These are phyloP conservation scores for Ormyrus nitidulus DNA, from an alignment of 2,888 invertebrate genomes.

Conservation along the genomic window DNA sequence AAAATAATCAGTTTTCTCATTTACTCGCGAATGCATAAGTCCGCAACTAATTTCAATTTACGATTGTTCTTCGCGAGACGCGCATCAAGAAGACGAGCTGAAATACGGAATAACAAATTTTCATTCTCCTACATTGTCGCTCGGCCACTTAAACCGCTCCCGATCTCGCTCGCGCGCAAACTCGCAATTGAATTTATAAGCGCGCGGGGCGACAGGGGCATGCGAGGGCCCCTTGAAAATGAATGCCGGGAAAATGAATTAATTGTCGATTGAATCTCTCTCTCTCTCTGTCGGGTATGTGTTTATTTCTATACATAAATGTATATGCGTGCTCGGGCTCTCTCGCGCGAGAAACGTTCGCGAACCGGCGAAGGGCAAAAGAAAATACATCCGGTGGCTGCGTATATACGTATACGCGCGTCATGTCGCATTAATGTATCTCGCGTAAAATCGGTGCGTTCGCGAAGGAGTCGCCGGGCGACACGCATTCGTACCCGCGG, in stretches of 20 bases:
- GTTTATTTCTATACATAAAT: conserved; percentile 4
- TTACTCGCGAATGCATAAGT: too few relatives aligned
- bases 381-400: conserved; percentile 57
- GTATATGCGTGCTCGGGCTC: background rate
- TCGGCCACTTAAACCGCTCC: background rate
- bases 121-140: background rate
- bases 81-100: too few relatives aligned
- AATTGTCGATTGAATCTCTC: conserved; percentile 52
- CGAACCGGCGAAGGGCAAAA: conserved; percentile 32
- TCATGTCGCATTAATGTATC: conserved; percentile 72
- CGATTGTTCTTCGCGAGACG: too few relatives aligned
- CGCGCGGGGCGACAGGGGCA: background rate
- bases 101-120: too few relatives aligned
- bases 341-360: background rate
- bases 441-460: conserved; percentile 69
- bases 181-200: conserved; percentile 2
- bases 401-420: conserved; percentile 46
- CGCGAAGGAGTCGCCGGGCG: conserved; percentile 64
- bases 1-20: too few relatives aligned
- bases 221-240: conserved; percentile 13
- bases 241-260: conserved; percentile 53
- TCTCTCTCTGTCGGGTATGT: background rate
- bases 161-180: background rate
- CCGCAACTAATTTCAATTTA: too few relatives aligned
- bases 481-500: conserved; percentile 65